phyloP scores from a whole-genome alignment of 2,113 vertebrate genomes.

The Notechis scutatus region DNA sequence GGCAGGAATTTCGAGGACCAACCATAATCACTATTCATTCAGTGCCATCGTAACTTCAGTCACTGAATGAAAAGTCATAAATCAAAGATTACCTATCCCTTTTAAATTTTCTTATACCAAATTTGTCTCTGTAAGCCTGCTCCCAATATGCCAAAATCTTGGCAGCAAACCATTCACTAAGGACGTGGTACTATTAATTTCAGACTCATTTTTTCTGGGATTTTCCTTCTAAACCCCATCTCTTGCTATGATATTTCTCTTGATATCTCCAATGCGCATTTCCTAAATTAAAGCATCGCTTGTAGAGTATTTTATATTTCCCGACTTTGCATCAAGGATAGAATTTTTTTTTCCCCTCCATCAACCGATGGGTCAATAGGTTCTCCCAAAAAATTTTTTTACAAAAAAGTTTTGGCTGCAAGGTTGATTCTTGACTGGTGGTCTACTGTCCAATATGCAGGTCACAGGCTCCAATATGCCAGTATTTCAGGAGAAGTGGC shows the following conservation, averaged over 20 bases:
- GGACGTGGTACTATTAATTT: not conserved
- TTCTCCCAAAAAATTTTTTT: not conserved
- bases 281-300: not conserved
- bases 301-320: not conserved
- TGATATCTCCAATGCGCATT: not conserved
- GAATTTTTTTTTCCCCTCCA: not conserved
- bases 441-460: not conserved
- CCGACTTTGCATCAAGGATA: not conserved
- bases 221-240: not conserved
- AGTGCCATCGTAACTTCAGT: not conserved
- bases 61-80: not conserved
- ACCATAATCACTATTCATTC: not conserved
- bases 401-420: not conserved
- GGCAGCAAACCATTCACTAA: not conserved
- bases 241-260: not conserved
- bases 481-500: not conserved
- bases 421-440: not conserved
- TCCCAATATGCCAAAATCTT: not conserved
- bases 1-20: not conserved
- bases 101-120: not conserved
- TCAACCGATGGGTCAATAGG: not conserved
- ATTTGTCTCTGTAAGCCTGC: not conserved
- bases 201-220: not conserved
- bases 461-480: not conserved
- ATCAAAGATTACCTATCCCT: not conserved